Conservation (phyloP, 2,113 vertebrate species). For the Nycticorax nycticorax region DNA sequence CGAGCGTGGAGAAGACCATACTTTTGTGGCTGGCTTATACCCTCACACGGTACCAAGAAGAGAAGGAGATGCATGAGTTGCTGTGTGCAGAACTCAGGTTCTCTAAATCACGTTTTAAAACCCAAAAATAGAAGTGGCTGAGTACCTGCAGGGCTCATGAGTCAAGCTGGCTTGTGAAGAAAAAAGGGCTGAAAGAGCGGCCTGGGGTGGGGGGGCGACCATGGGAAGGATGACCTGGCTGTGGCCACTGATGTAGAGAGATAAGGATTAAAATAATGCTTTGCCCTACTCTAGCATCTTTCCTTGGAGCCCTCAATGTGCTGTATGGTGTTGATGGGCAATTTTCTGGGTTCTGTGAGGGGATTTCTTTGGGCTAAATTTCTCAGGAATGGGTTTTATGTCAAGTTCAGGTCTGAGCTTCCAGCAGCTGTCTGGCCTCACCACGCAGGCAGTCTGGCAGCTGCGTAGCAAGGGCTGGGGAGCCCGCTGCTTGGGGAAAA, state of each 20-base stretch:
- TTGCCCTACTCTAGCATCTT: not conserved
- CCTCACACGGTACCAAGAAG: rapidly evolving
- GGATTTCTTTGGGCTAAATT: not conserved
- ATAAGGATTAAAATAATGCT: not conserved
- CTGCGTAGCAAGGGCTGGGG: rapidly evolving
- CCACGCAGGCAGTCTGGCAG: not conserved
- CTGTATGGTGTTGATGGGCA: rapidly evolving
- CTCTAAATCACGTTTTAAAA: not conserved
- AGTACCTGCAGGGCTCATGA: not conserved
- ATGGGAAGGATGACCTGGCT: not conserved
- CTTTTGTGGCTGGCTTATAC: not conserved
- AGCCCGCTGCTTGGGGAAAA: not conserved
- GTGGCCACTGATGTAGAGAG: not conserved
- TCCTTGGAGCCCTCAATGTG: not conserved
- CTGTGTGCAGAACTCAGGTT: not conserved
- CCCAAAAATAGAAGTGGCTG: not conserved
- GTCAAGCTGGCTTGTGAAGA: not conserved
- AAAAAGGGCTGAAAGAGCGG: not conserved
- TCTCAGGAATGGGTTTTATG: not conserved
- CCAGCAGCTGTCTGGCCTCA: not conserved
- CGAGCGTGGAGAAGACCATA: not conserved
- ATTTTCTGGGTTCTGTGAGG: not conserved
- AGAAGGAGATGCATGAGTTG: not conserved
- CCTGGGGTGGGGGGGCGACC: too few relatives aligned
- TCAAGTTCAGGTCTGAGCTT: not conserved